Conservation (phyloP, 1,140 invertebrate genomes). For the Ganaspis sp. region DNA sequence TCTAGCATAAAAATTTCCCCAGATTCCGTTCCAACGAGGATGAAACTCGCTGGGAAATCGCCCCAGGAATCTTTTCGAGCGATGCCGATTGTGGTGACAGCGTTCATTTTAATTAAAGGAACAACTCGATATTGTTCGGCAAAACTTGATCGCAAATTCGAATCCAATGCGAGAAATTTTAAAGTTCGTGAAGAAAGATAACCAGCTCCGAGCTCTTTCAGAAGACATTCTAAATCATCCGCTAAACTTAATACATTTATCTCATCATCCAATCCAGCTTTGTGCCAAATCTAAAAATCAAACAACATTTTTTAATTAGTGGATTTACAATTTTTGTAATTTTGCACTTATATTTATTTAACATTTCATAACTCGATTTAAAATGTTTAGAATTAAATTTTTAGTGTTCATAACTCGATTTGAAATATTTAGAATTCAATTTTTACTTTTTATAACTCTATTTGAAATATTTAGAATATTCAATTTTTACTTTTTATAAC, state of each 20-base stretch:
- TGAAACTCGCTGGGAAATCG: slow-evolving; percentile 77
- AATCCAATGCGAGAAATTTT: slow-evolving; percentile 69
- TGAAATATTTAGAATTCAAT: too few species aligned
- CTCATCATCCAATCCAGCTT: slow-evolving; percentile 69
- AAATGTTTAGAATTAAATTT: too few species aligned
- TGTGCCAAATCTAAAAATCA: slow-evolving; percentile 70
- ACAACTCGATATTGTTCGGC: slow-evolving; percentile 66
- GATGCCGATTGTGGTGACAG: slow-evolving; percentile 59
- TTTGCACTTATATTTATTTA: too few species aligned
- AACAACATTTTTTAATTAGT: not conserved
- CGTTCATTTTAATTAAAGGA: slow-evolving; percentile 64
- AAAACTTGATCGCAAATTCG: slow-evolving; percentile 61
- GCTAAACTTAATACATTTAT: slow-evolving; percentile 63
- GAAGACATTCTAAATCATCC: slow-evolving; percentile 63
- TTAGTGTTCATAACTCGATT: too few species aligned
- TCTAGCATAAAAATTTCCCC: slow-evolving; percentile 91
- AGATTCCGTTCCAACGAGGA: slow-evolving; percentile 92
- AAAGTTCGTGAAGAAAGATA: slow-evolving; percentile 68
- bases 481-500: too few species aligned
- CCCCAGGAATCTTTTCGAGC: slow-evolving; percentile 71
- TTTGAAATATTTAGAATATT: too few species aligned
- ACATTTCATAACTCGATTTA: too few species aligned
- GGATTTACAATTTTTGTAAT: too few species aligned
- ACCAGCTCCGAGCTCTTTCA: slow-evolving; percentile 68
- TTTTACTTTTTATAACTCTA: too few species aligned